These are phyloP conservation scores for Rhagophthalmus giganteus DNA, from an alignment of 2,888 invertebrate species.

Conservation along the genomic window DNA sequence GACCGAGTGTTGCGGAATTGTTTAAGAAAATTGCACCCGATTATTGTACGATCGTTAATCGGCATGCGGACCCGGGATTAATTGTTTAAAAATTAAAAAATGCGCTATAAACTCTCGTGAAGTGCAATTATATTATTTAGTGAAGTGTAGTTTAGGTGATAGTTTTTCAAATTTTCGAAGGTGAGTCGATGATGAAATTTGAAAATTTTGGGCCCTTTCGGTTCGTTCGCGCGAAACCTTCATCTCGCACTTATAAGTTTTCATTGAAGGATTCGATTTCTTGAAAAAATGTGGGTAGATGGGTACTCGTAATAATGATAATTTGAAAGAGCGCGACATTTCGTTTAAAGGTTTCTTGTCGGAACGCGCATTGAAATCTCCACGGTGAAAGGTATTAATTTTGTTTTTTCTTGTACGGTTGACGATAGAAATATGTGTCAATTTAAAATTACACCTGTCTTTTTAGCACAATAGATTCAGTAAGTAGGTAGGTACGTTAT, in stretches of 20 bases:
- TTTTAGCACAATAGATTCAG: not conserved
- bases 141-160: conserved; percentile 26
- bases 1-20: conserved; percentile 36
- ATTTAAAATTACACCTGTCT: conserved; percentile 11
- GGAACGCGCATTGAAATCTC: conserved; percentile 31
- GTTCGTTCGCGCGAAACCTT: too few relatives aligned
- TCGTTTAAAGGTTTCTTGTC: conserved; percentile 31
- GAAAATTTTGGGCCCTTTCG: too few relatives aligned
- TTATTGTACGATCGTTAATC: conserved; percentile 9
- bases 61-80: conserved; percentile 12
- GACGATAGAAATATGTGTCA: not conserved
- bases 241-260: too few relatives aligned
- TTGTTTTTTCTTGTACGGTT: not conserved
- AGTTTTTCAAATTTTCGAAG: conserved; percentile 9
- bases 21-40: conserved; percentile 19
- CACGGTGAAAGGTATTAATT: conserved; percentile 31
- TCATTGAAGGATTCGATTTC: too few relatives aligned
- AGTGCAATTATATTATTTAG: conserved; percentile 25
- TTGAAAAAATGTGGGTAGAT: not conserved
- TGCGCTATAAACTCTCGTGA: conserved; percentile 35
- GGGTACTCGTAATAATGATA: not conserved
- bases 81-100: conserved; percentile 21
- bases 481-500: conserved; percentile 1
- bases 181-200: too few relatives aligned
- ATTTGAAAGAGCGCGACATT: conserved; percentile 15